Evolutionary conservation across 37 sponge, comb jelly and placozoan genomes (phyloP), one percentile per base, ranked within the genome.

Genomic region (Beroe ovata): DNA sequence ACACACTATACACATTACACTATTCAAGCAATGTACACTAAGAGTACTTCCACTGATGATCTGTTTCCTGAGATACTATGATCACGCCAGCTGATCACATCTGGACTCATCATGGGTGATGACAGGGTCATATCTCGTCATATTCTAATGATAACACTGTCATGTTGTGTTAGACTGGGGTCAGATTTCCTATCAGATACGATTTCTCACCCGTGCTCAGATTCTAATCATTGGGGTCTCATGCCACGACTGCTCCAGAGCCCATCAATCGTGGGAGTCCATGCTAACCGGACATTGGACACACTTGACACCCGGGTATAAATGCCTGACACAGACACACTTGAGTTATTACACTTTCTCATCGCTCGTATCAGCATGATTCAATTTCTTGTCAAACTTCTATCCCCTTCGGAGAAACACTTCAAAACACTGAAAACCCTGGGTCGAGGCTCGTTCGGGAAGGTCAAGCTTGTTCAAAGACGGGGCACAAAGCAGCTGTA

Each of bases 361-460:
- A n/a, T n/a, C n/a, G n/a, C n/a, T n/a, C n/a, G n/a, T n/a, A n/a
- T 66, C 69, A 66, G 34, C 3, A 66, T 66, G 69, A 6, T 66
- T 3, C 35, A 1, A 19, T 1, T 8, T 32, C 34, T 66, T 18
- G 8, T 66, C 69, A 66, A 8, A 34, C 34, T 66, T 18, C 8
- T 66, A 32, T 66, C 69, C 36, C 30, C 69, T 37, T 66, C 30
- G 36, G 34, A 30, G 30, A 66, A 66, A 30, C 69, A 94, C 88
- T 97, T 95, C 88, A 95, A 95, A 0, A 89, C 96, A 0, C 90
- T 95, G 40, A 97, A 95, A 88, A 97, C 96, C 0, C 93, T 97
- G 0, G 99, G 99, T 0, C 94, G 96, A 0, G 99, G 99, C 8
- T 97, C 99, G 8, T 97, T 97, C 91, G 99, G 99, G 19, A 88